Conservation (phyloP, 1,140 invertebrate genomes). For the Vollenhovia emeryi region DNA sequence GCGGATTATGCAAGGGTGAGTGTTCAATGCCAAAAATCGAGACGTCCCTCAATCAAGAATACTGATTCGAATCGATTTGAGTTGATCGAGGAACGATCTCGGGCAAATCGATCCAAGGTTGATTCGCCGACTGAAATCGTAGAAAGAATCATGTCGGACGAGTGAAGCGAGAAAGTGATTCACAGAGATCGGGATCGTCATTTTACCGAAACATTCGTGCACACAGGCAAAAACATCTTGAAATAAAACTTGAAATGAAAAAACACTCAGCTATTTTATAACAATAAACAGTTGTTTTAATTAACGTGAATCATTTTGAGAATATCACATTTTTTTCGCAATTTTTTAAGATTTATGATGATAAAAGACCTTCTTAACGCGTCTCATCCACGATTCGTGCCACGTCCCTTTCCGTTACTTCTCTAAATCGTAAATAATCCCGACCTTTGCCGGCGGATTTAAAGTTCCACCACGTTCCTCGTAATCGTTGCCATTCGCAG, state of each 20-base stretch:
- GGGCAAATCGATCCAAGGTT: slow-evolving; percentile 71
- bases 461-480: slow-evolving; percentile 74
- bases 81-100: slow-evolving; percentile 71
- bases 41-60: slow-evolving; percentile 67
- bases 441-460: slow-evolving; percentile 75
- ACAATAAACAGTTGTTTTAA: slow-evolving; percentile 9
- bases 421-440: slow-evolving; percentile 77
- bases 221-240: slow-evolving; percentile 32
- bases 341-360: slow-evolving; percentile 13
- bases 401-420: slow-evolving; percentile 75
- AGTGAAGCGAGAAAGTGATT: slow-evolving; percentile 74
- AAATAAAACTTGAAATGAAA: slow-evolving; percentile 45
- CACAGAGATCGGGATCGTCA: slow-evolving; percentile 65
- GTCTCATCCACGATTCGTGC: slow-evolving; percentile 74
- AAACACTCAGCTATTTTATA: slow-evolving; percentile 9
- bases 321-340: not conserved
- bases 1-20: not conserved
- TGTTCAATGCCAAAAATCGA: slow-evolving; percentile 64
- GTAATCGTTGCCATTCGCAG: slow-evolving; percentile 64
- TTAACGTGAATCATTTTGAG: not conserved
- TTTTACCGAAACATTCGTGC: slow-evolving; percentile 70
- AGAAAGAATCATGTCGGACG: slow-evolving; percentile 69
- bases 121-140: slow-evolving; percentile 63
- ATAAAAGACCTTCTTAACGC: slow-evolving; percentile 14
- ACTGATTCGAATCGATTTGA: slow-evolving; percentile 70